Base-by-base conservation (phyloP, 2,113 vertebrate species). In the Pycnonotus jocosus region DNA sequence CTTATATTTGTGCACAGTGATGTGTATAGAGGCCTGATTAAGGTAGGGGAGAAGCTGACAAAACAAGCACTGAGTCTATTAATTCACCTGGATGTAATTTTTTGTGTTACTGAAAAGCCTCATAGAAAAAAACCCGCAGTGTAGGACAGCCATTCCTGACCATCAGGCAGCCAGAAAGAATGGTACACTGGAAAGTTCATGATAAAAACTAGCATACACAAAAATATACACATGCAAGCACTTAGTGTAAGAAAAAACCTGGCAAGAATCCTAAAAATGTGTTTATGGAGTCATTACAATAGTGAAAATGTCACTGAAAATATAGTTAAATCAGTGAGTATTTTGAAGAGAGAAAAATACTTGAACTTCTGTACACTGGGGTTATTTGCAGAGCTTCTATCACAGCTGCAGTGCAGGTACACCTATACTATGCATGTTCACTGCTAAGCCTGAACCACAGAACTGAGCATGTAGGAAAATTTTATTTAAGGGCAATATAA, bases 281-380 rank as follows among this genome's bases (percentile, higher is more conserved):
- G 47, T 66, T 86, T 90, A 70, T 61, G 44, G 77, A 84, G 79
- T 88, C 4, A 7, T 74, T 92, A 71, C 38, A 74, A 54, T 78
- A 74, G 69, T 68, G 64, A 91, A 93, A 86, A 74, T 81, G 18
- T 74, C 47, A 71, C 28, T 74, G 64, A 70, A 92, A 94, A 53
- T 64, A 21, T 7, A 42, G n/a, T 89, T 81, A 64, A 86, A 50
- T 16, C 8, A 48, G 13, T n/a, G 44, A 86, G 35, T 54, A 64
- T 54, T 78, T 88, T 37, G 48, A 61, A 71, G 35, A 84, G 47
- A 79, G 31, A 77, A 69, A 80, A 92, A 37, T 40, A 50, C 22
- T 53, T 40, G 23, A 42, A 15, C 38, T 86, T 90, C 68, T 86
- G 23, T 82, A 50, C 13, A 9, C 38, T 69, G 22, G 2, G 38